Conservation (phyloP, 2,797 vertebrate genomes). For the Propithecus perrieri region DNA sequence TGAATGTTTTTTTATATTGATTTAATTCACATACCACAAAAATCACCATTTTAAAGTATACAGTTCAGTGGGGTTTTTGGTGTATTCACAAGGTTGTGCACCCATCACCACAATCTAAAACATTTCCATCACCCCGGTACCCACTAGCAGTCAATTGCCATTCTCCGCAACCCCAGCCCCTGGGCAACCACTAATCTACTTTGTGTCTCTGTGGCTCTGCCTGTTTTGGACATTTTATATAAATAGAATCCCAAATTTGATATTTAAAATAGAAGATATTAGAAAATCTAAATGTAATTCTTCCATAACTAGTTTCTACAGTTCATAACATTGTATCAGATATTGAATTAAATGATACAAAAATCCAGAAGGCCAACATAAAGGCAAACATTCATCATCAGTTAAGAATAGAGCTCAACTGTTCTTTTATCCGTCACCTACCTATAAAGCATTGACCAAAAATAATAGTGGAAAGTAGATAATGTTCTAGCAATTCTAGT, state of each 20-base stretch:
- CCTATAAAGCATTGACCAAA: background rate
- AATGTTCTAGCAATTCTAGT: background rate
- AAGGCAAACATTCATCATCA: background rate
- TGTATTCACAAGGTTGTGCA: background rate
- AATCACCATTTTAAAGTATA: background rate
- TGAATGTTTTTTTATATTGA: background rate
- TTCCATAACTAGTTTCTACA: background rate
- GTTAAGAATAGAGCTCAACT: background rate
- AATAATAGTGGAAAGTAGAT: background rate
- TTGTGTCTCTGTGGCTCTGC: background rate
- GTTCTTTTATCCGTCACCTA: background rate
- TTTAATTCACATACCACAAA: background rate
- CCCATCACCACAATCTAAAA: background rate
- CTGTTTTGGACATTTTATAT: background rate
- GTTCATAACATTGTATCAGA: background rate
- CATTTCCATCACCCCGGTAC: background rate
- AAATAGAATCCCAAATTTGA: background rate
- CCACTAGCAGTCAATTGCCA: background rate
- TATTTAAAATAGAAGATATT: slow-evolving; percentile 13
- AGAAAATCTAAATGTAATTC: background rate
- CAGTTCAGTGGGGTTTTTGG: background rate
- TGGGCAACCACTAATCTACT: background rate
- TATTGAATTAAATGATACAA: background rate
- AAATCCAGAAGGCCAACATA: background rate
- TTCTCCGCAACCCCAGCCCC: background rate